Base-by-base conservation (phyloP, 2,113 vertebrate species). In the Nesoenas mayeri region DNA sequence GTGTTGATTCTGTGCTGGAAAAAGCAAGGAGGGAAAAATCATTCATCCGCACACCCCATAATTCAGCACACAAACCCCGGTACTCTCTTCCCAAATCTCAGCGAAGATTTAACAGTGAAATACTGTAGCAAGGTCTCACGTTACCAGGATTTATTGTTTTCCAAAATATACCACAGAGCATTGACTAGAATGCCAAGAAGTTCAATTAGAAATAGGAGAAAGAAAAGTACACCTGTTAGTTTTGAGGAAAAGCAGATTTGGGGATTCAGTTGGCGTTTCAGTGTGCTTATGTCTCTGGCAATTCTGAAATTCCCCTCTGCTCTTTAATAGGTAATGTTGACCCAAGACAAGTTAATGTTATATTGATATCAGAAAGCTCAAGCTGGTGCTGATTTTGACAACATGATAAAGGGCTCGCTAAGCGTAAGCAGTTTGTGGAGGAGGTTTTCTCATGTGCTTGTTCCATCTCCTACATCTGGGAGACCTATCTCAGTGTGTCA, bases 91-190 rank as follows among this genome's bases (percentile, higher is more conserved):
- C 91, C 82, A 86, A 83, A 91, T 91, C 91, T 90, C 91, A 93
- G 82, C 88, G 85, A 93, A 91, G 82, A 58, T 85, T 94, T 85
- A 83, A 40, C 83, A 50, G 85, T 88, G 85, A 94, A 96, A 95
- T 90, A 91, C 89, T 95, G 85, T 66, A 85, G 79, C 61, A 26
- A 67, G 51, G 34, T 78, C 88, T 96, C 93, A 22, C 40, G 90
- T 97, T 96, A 80, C 93, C 83, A 84, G 92, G 85, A 94, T 96
- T 96, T 96, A 95, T 94, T 88, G 69, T 94, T 96, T 94, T 85
- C 85, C 72, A 57, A 85, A 93, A 70, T 82, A 86, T 48, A 78
- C 69, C 67, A 12, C 2, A 12, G 88, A 74, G 60, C 88, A 79
- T 75, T 90, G 93, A 90, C 56, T 53, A 57, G 69, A 74, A 95